phyloP scores from a whole-genome alignment of 92 coral and sea anemone species.

The Zoanthus gigantus region DNA sequence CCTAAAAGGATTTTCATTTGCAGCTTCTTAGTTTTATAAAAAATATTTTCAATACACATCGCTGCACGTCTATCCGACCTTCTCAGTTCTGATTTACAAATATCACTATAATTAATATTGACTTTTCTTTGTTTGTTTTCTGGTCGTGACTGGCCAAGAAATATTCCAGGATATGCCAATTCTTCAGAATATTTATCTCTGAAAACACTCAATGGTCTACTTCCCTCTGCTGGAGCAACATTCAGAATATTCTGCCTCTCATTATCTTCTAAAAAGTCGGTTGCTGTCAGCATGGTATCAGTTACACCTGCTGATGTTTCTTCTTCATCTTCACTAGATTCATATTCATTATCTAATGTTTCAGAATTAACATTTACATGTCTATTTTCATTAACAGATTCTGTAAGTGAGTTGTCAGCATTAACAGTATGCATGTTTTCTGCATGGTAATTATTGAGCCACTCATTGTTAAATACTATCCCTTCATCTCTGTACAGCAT shows the following conservation, averaged over 20 bases:
- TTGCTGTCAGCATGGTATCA: no score
- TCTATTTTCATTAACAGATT: neutral
- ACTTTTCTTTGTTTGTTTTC: neutral
- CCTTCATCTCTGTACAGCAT: slow-evolving; percentile 43
- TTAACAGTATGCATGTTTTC: slow-evolving; percentile 8
- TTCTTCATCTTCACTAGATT: neutral
- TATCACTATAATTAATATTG: no score
- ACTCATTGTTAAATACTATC: slow-evolving; percentile 39
- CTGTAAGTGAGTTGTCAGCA: slow-evolving; percentile 8
- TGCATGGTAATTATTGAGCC: slow-evolving; percentile 29
- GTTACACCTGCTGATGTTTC: neutral
- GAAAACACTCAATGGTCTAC: neutral
- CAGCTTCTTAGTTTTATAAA: neutral
- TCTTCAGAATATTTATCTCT: neutral
- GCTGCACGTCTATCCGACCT: neutral
- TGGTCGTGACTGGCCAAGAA: no score
- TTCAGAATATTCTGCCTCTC: no score
- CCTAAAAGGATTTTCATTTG: neutral
- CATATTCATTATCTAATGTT: neutral
- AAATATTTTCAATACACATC: neutral
- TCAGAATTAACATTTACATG: neutral
- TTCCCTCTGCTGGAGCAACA: neutral
- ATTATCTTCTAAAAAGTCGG: no score
- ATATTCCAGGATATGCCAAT: no score
- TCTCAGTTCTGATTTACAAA: neutral